phyloP scores from a whole-genome alignment of 2,888 invertebrate species.

The Oxycera nigricornis region DNA sequence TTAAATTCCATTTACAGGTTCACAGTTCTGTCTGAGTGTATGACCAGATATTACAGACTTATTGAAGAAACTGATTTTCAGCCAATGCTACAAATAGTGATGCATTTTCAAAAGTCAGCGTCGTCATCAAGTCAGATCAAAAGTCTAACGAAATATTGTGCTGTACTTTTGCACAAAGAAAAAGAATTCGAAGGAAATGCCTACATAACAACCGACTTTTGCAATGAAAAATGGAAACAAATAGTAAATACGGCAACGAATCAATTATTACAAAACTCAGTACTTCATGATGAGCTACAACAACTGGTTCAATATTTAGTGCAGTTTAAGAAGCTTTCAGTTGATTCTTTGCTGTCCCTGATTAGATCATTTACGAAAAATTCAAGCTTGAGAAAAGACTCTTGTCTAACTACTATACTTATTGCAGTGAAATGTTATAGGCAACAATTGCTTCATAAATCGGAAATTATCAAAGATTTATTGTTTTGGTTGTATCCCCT shows the following conservation, averaged over 20 bases:
- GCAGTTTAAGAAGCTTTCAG: constrained; percentile 28
- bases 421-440: background rate
- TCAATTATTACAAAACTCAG: constrained; percentile 30
- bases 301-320: constrained; percentile 34
- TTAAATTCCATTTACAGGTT: constrained; percentile 54
- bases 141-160: background rate
- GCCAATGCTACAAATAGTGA: constrained; percentile 49
- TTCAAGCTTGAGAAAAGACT: background rate
- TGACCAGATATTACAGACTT: constrained; percentile 50
- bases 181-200: background rate
- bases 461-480: background rate
- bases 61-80: constrained; percentile 54
- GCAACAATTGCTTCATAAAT: background rate
- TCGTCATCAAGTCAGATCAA: constrained; percentile 22
- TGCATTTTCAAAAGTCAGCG: constrained; percentile 45
- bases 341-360: constrained; percentile 13
- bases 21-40: constrained; percentile 54
- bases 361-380: constrained; percentile 14
- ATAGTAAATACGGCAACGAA: constrained; percentile 23
- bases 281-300: constrained; percentile 2
- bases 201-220: constrained; percentile 19
- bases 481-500: constrained; percentile 20
- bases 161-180: constrained; percentile 27
- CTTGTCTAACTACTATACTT: background rate
- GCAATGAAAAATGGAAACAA: constrained; percentile 36